A percentile compares a stretch with the other conserved stretches of the same genome.
Evolutionary conservation across 2,888 invertebrate genomes (phyloP).

Genomic region (Sarcophaga variegata): DNA sequence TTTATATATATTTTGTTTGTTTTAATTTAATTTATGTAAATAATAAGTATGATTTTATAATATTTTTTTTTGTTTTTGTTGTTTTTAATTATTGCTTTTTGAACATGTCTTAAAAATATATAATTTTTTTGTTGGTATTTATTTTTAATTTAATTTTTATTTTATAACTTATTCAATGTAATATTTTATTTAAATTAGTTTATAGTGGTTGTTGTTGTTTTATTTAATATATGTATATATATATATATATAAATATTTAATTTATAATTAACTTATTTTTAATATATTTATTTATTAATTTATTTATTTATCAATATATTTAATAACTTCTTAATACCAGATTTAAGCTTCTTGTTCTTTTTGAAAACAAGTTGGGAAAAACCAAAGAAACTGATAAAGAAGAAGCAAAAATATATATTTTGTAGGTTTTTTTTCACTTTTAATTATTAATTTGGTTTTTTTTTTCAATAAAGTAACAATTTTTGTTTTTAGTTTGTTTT

Average conservation of each 20-base stretch:
- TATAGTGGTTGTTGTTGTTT: slow-evolving; percentile 64
- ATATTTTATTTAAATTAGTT: slow-evolving; percentile 65
- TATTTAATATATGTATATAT: slow-evolving; percentile 64
- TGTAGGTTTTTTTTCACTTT: not conserved
- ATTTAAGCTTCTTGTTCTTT: slow-evolving; percentile 35
- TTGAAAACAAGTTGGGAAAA: not conserved
- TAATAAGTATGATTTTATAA: slow-evolving; percentile 63
- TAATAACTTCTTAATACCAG: slow-evolving; percentile 21
- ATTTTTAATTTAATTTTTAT: slow-evolving; percentile 64
- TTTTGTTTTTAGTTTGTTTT: not conserved
- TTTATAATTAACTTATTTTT: slow-evolving; percentile 46
- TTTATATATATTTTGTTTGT: slow-evolving; percentile 39
- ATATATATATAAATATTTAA: slow-evolving; percentile 51
- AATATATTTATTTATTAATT: slow-evolving; percentile 8
- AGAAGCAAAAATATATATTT: slow-evolving; percentile 23
- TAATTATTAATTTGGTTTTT: slow-evolving; percentile 5
- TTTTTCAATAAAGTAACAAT: slow-evolving; percentile 29
- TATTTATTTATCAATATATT: not conserved
- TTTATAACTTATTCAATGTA: slow-evolving; percentile 64
- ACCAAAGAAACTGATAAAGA: not conserved
- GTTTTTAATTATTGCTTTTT: slow-evolving; percentile 81
- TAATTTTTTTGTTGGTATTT: slow-evolving; percentile 62
- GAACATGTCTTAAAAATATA: slow-evolving; percentile 80
- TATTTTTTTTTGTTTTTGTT: slow-evolving; percentile 73
- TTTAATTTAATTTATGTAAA: slow-evolving; percentile 46